Conservation (phyloP, 2,888 invertebrate species). For the Cyrtodaria siliqua region DNA sequence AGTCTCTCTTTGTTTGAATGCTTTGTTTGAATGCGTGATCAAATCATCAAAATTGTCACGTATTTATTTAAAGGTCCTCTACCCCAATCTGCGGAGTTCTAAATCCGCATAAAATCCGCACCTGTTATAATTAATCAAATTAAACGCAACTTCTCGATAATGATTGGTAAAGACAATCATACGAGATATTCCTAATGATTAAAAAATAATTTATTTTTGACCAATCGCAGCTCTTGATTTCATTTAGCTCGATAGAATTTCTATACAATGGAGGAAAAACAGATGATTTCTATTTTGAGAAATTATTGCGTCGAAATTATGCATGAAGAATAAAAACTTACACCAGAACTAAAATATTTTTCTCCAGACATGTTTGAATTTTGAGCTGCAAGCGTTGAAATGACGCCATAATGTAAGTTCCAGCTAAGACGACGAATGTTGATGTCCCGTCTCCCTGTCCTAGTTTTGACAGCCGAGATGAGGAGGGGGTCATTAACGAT, state of each 20-base stretch:
- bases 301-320: neutral
- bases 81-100: too few relatives aligned
- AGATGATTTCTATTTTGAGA: conserved; percentile 24
- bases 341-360: too few relatives aligned
- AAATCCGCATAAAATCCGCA: too few relatives aligned
- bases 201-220: conserved; percentile 29
- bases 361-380: too few relatives aligned
- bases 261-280: conserved; percentile 49
- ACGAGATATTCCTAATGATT: neutral
- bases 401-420: neutral
- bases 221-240: conserved; percentile 34
- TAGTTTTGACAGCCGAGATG: conserved; percentile 40
- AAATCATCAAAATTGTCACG: too few relatives aligned
- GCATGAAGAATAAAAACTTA: conserved; percentile 4
- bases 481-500: conserved; percentile 18
- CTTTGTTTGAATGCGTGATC: too few relatives aligned
- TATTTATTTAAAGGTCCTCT: too few relatives aligned
- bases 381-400: too few relatives aligned
- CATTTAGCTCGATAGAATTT: conserved; percentile 30
- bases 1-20: too few relatives aligned
- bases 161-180: too few relatives aligned
- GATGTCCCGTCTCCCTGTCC: conserved; percentile 46
- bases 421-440: neutral
- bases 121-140: too few relatives aligned
- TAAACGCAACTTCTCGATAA: too few relatives aligned